These are phyloP conservation scores for Hypolimnas misippus DNA, from an alignment of 2,888 invertebrate species.

Conservation along the genomic window DNA sequence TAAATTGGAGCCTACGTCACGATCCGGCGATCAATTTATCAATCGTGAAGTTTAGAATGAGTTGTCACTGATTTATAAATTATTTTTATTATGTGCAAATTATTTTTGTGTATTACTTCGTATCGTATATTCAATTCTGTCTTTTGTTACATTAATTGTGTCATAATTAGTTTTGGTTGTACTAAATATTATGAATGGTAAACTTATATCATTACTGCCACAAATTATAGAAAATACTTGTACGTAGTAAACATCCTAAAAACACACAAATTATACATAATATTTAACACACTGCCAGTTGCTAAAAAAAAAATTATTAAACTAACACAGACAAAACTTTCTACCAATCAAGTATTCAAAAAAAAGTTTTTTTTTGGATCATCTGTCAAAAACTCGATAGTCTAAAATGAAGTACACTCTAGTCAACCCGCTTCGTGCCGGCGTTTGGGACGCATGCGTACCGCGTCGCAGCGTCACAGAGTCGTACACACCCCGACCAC, in stretches of 20 bases:
- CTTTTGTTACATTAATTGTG: no score
- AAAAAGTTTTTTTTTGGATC: neutral
- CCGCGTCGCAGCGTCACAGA: constrained; percentile 58
- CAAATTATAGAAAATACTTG: no score
- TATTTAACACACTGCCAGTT: no score
- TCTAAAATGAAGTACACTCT: constrained; percentile 52
- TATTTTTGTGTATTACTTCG: neutral
- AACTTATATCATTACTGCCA: no score
- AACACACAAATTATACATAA: no score
- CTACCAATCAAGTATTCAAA: no score
- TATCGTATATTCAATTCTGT: no score
- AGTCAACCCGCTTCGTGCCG: constrained; percentile 62
- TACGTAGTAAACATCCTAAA: no score
- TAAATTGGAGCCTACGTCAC: constrained; percentile 25
- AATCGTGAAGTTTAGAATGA: neutral
- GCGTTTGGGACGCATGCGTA: constrained; percentile 73
- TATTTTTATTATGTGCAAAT: neutral
- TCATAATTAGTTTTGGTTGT: no score
- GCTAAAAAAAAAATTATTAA: neutral
- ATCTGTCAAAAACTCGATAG: constrained; percentile 31
- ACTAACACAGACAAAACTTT: no score
- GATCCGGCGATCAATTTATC: constrained; percentile 40
- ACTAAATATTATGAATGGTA: no score
- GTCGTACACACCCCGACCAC: constrained; percentile 65
- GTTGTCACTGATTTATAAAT: neutral